These are phyloP conservation scores for Apodemia zela DNA, from an alignment of 2,888 invertebrate species.

Conservation along the genomic window DNA sequence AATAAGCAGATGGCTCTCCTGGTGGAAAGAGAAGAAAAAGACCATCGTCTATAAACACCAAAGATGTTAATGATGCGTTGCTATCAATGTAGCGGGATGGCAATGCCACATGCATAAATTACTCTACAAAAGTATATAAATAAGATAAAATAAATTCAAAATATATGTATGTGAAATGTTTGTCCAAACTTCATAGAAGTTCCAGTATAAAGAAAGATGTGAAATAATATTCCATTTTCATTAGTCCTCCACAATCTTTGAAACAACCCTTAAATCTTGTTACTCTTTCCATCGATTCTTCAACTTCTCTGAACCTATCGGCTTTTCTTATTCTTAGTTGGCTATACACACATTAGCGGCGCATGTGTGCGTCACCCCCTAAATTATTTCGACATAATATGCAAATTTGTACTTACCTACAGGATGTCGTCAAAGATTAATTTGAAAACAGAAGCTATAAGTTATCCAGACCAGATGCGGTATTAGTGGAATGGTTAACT, in stretches of 20 bases:
- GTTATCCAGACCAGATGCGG: neutral
- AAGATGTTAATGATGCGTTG: no score
- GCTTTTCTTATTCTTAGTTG: conserved; percentile 45
- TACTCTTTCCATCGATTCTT: conserved; percentile 32
- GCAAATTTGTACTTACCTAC: conserved; percentile 78
- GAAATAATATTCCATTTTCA: neutral
- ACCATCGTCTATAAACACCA: no score
- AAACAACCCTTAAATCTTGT: conserved; percentile 8
- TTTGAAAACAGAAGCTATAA: neutral
- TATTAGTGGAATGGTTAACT: neutral
- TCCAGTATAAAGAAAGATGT: neutral
- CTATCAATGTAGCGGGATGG: no score
- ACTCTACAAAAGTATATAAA: no score
- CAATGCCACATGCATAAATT: no score
- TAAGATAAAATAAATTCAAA: conserved; percentile 22
- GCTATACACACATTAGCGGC: conserved; percentile 65
- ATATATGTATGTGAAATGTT: neutral
- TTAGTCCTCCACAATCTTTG: neutral
- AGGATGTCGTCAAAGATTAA: conserved; percentile 56
- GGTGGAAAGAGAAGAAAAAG: no score
- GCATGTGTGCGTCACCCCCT: conserved; percentile 65
- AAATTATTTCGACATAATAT: conserved; percentile 78
- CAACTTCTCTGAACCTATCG: conserved; percentile 38
- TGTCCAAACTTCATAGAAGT: neutral
- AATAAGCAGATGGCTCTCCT: no score